Conservation (phyloP, 2,113 vertebrate genomes). For the Lamprotornis superbus region DNA sequence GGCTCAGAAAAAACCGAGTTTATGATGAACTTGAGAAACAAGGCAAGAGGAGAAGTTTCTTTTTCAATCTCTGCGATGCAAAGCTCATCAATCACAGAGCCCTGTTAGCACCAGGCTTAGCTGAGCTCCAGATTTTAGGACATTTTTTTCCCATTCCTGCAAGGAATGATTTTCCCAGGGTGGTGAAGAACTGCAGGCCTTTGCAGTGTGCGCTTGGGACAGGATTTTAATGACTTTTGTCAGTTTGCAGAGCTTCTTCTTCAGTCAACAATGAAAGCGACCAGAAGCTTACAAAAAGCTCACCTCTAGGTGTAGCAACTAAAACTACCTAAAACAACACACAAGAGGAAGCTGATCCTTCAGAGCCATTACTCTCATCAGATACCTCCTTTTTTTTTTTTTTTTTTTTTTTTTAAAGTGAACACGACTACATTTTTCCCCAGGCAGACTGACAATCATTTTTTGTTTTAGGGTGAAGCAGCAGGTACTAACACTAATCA, state of each 20-base stretch:
- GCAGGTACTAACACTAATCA: background rate
- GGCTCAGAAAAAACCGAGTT: background rate
- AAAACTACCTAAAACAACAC: background rate
- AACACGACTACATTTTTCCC: background rate
- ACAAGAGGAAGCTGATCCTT: background rate
- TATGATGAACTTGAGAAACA: background rate
- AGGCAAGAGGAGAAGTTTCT: background rate
- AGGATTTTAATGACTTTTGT: background rate
- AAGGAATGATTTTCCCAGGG: background rate
- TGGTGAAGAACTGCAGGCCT: background rate
- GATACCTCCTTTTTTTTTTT: background rate
- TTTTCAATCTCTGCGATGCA: background rate
- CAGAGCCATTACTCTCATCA: background rate
- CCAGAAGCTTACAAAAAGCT: background rate
- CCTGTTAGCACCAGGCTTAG: accelerated
- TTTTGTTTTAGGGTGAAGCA: background rate
- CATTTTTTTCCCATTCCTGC: background rate
- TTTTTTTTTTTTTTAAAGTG: background rate
- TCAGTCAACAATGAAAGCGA: background rate
- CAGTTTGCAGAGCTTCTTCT: background rate
- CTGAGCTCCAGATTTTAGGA: background rate
- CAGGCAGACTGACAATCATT: background rate
- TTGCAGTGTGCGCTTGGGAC: background rate
- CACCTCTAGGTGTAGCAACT: background rate
- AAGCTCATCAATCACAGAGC: background rate